Base-by-base conservation (phyloP, 1,140 invertebrate species). In the Calephelis virginiensis region DNA sequence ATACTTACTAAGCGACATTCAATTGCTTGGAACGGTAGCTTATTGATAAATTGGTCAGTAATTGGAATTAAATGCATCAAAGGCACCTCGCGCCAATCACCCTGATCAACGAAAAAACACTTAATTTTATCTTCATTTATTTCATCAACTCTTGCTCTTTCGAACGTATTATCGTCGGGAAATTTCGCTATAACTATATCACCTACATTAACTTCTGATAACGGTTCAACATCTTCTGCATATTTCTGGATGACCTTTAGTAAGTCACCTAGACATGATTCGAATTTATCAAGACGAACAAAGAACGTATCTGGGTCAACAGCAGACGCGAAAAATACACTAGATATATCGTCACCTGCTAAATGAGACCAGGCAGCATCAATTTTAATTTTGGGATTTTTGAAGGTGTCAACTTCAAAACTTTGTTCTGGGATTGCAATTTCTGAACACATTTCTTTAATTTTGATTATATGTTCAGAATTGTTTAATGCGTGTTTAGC, bases 101-200 rank as follows among this genome's bases (percentile, higher is more conserved):
- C 91, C 67, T 90, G 82, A 63, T 92, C 91, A 0, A 92, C 84
- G 71, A 91, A 92, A 70, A 92, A 92, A 59, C 90, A 91, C 71
- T 82, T 81, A 5, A 86, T 72, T 75, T 73, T 81, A 13, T 68
- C 63, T 38, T 76, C 64, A 37, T 75, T 63, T 37, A 84, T 62
- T 5, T 74, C 60, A 28, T 88, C 84, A 13, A 92, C 77, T 74
- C 85, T 80, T 6, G 85, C 90, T 62, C 91, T 73, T 69, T 91
- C 86, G 60, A 78, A 89, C 6, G 69, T 71, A 14, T 43, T 43
- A 72, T 90, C 89, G 61, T 87, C 86, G 0, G 83, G 80, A 67
- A 83, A 87, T 74, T 85, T 84, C 6, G 89, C 90, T 9, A 92
- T 45, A 43, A 91, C 84, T 46, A 88, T 82, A 66, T 90, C 82